Conservation (phyloP, 2,888 invertebrate species). For the Schizotus pectinicornis region DNA sequence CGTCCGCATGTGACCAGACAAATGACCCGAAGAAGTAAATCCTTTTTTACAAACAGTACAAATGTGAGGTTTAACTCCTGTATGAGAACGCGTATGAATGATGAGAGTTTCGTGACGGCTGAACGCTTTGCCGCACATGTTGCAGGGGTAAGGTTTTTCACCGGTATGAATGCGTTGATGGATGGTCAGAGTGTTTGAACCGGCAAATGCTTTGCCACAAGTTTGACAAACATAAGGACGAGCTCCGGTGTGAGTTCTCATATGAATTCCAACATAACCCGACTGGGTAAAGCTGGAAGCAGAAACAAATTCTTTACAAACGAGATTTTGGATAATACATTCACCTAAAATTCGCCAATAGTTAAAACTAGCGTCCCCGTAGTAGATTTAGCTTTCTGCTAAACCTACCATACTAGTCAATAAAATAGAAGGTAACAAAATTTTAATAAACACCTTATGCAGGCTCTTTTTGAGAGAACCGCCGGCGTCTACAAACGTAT, state of each 20-base stretch:
- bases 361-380: neutral
- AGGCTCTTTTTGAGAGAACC: too few species aligned
- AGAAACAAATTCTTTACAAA: too few species aligned
- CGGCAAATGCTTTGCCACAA: constrained; percentile 59
- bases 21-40: constrained; percentile 56
- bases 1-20: constrained; percentile 56
- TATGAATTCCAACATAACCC: constrained; percentile 59
- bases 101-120: constrained; percentile 56
- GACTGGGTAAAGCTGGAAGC: constrained; percentile 58
- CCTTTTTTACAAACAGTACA: constrained; percentile 55
- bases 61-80: constrained; percentile 56
- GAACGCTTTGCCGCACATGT: constrained; percentile 55
- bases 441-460: too few species aligned
- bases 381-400: too few species aligned
- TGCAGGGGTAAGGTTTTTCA: constrained; percentile 57
- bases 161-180: constrained; percentile 58
- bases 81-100: constrained; percentile 56
- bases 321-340: constrained; percentile 2
- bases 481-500: too few species aligned
- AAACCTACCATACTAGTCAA: too few species aligned
- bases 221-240: constrained; percentile 57
- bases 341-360: constrained; percentile 4
- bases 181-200: constrained; percentile 56
- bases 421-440: too few species aligned
- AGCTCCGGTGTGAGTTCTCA: constrained; percentile 59